Conservation (phyloP, 2,888 invertebrate genomes). For the Antheraea yamamai region DNA sequence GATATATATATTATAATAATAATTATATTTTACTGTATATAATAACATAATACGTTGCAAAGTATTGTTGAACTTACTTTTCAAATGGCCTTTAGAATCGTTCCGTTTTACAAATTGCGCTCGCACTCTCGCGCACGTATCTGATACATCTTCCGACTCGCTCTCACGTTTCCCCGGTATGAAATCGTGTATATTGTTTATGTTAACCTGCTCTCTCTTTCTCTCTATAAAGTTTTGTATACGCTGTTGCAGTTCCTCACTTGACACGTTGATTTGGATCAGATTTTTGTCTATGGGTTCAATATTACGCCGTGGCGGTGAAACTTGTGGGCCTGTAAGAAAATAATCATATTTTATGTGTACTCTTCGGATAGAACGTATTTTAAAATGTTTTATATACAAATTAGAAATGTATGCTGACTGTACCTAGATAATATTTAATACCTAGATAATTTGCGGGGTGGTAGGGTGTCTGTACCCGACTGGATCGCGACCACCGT, state of each 20-base stretch:
- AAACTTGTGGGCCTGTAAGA: slow-evolving; percentile 38
- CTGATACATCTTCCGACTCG: slow-evolving; percentile 64
- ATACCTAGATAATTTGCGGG: no score
- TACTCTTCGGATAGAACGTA: no score
- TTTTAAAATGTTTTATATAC: no score
- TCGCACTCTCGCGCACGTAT: slow-evolving; percentile 89
- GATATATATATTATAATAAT: no score
- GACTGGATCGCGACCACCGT: no score
- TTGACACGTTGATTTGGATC: slow-evolving; percentile 86
- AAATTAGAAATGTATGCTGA: no score
- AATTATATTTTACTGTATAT: no score
- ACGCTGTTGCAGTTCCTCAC: slow-evolving; percentile 85
- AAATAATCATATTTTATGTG: neutral
- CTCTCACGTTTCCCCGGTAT: slow-evolving; percentile 66
- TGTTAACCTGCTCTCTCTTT: slow-evolving; percentile 88
- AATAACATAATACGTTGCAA: neutral
- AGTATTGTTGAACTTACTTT: slow-evolving; percentile 78
- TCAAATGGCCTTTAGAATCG: slow-evolving; percentile 90
- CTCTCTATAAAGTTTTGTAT: slow-evolving; percentile 88
- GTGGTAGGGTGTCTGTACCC: no score
- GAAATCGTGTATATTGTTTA: slow-evolving; percentile 89
- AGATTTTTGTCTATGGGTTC: slow-evolving; percentile 61
- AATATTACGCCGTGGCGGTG: slow-evolving; percentile 29
- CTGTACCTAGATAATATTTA: no score
- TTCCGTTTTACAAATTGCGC: slow-evolving; percentile 86